phyloP scores from a whole-genome alignment of 2,113 vertebrate species.

The Taxidea taxus region DNA sequence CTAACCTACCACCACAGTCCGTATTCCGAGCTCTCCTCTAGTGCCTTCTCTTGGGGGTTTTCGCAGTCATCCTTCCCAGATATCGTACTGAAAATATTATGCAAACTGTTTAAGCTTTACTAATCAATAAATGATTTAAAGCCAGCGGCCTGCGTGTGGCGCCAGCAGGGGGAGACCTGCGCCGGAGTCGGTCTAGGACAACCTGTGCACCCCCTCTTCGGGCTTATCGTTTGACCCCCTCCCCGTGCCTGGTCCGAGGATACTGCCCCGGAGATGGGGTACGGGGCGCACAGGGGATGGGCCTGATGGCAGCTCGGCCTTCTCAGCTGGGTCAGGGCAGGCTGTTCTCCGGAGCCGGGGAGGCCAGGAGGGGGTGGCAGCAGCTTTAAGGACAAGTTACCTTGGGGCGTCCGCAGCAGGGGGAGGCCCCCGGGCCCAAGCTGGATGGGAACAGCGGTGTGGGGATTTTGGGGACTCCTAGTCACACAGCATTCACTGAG shows the following conservation, averaged over 20 bases:
- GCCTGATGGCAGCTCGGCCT: background rate
- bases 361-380: background rate
- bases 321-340: background rate
- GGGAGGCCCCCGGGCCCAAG: background rate
- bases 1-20: background rate
- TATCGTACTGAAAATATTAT: constrained; percentile 83
- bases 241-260: background rate
- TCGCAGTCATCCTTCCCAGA: constrained; percentile 67
- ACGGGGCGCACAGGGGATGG: rapidly evolving
- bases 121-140: constrained; percentile 89
- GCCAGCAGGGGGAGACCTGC: background rate
- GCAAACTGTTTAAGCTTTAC: constrained; percentile 84
- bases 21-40: background rate
- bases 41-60: constrained; percentile 82
- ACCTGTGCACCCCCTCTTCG: background rate
- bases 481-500: rapidly evolving
- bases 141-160: constrained; percentile 24
- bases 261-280: background rate
- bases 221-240: background rate
- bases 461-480: too few species aligned
- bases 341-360: background rate
- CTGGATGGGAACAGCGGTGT: too few species aligned
- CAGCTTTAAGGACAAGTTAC: background rate
- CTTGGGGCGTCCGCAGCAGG: background rate
- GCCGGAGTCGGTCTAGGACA: background rate